These are phyloP conservation scores for Catharus ustulatus DNA, from an alignment of 2,797 vertebrate genomes.

Conservation along the genomic window DNA sequence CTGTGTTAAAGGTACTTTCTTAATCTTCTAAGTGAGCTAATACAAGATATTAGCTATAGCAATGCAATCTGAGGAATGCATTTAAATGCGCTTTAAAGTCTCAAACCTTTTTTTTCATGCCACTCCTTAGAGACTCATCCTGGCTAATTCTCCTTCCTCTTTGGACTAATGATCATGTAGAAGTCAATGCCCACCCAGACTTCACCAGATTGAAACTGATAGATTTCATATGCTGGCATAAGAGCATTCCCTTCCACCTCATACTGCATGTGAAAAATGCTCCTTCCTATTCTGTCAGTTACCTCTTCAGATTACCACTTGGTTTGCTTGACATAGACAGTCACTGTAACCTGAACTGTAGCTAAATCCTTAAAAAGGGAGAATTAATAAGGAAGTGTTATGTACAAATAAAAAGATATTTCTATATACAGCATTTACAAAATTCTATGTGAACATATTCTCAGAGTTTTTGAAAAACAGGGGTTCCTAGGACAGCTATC, in stretches of 20 bases:
- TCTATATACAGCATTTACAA: constrained; percentile 11
- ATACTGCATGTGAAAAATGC: neutral
- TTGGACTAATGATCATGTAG: neutral
- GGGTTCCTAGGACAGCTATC: neutral
- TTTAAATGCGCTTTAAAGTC: neutral
- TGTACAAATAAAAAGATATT: neutral
- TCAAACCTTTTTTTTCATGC: neutral
- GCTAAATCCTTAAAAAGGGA: neutral
- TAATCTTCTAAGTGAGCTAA: neutral
- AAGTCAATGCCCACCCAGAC: neutral
- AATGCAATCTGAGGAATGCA: neutral
- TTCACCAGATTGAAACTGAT: neutral
- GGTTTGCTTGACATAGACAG: neutral
- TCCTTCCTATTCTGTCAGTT: neutral
- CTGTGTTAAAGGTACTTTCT: neutral
- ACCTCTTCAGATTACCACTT: neutral
- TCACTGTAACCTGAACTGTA: neutral
- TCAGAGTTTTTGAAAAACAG: neutral
- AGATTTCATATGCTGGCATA: neutral
- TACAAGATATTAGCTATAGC: neutral
- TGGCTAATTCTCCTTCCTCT: neutral
- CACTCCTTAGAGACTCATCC: neutral
- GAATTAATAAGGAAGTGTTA: neutral
- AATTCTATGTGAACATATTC: neutral
- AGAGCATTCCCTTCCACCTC: neutral